A percentile compares a stretch with the other conserved stretches of the same genome.
phyloP scores from a whole-genome alignment of 1,140 invertebrate genomes.

The Dendrolimus kikuchii region DNA sequence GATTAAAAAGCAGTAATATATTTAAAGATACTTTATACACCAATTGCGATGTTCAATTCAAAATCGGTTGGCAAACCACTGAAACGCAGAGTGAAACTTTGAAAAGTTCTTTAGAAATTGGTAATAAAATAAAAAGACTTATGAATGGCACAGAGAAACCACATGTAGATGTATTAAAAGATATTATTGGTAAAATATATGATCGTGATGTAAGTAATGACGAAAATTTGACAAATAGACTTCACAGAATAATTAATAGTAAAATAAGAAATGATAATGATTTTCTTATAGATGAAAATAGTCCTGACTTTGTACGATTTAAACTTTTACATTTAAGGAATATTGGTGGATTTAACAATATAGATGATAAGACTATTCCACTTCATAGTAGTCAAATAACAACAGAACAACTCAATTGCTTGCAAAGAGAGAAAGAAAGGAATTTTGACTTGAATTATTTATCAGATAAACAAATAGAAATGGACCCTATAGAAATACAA shows the following conservation, averaged over 20 bases:
- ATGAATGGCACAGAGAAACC: conserved; percentile 35
- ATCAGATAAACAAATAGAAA: conserved; percentile 26
- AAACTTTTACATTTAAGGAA: conserved; percentile 49
- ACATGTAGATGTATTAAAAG: conserved; percentile 22
- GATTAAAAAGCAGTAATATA: conserved; percentile 46
- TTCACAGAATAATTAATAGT: conserved; percentile 33
- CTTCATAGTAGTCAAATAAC: conserved; percentile 47
- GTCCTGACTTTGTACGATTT: conserved; percentile 30
- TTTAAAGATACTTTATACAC: conserved; percentile 47
- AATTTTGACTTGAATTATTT: conserved; percentile 37
- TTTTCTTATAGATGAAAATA: conserved; percentile 23
- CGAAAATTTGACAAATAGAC: conserved; percentile 28
- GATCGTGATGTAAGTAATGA: conserved; percentile 34
- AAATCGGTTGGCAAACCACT: conserved; percentile 44
- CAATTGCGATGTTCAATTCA: conserved; percentile 32
- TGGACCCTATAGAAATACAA: conserved; percentile 50
- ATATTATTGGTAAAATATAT: conserved; percentile 45
- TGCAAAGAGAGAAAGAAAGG: conserved; percentile 33
- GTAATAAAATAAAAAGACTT: conserved; percentile 33
- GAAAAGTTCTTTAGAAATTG: conserved; percentile 28
- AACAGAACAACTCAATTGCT: conserved; percentile 44
- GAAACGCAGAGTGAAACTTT: conserved; percentile 28
- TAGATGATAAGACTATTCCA: conserved; percentile 45
- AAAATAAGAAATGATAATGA: conserved; percentile 17
- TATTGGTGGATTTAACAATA: conserved; percentile 30